These are phyloP conservation scores for Dascyllus trimaculatus DNA, from an alignment of 2,113 vertebrate genomes.

Conservation along the genomic window DNA sequence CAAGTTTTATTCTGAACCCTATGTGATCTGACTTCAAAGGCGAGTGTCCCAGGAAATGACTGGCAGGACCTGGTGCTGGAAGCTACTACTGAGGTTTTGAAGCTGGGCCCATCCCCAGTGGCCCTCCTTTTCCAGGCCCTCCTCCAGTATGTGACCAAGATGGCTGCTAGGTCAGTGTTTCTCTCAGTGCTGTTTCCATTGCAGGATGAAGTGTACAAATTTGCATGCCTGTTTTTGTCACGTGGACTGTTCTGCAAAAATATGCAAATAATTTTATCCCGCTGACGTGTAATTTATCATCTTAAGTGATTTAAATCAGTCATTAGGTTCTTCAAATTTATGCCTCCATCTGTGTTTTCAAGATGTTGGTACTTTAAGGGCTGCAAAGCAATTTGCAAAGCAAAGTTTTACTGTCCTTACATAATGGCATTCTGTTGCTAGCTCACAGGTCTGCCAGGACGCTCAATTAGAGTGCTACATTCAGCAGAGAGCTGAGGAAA, in stretches of 20 bases:
- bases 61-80: slow-evolving; percentile 93
- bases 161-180: slow-evolving; percentile 88
- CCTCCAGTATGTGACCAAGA: slow-evolving; percentile 90
- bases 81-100: slow-evolving; percentile 92
- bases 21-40: slow-evolving; percentile 76
- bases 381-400: slow-evolving; percentile 15
- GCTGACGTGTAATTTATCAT: background rate
- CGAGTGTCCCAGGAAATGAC: slow-evolving; percentile 84
- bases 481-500: slow-evolving; percentile 19
- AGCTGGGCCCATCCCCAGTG: slow-evolving; percentile 88
- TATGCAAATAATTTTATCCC: slow-evolving; percentile 7
- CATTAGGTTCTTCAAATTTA: slow-evolving; percentile 9
- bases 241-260: background rate
- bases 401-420: slow-evolving; percentile 20
- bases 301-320: background rate
- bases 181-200: background rate
- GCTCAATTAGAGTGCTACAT: slow-evolving; percentile 16
- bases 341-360: slow-evolving; percentile 25
- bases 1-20: background rate
- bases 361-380: slow-evolving; percentile 16
- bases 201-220: background rate
- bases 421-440: slow-evolving; percentile 35
- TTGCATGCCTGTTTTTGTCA: background rate
- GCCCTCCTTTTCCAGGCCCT: slow-evolving; percentile 92
- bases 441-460: slow-evolving; percentile 20